Evolutionary conservation across 2,113 vertebrate genomes (phyloP), one percentile per base, ranked within the genome.

Genomic region (Proteles cristata): DNA sequence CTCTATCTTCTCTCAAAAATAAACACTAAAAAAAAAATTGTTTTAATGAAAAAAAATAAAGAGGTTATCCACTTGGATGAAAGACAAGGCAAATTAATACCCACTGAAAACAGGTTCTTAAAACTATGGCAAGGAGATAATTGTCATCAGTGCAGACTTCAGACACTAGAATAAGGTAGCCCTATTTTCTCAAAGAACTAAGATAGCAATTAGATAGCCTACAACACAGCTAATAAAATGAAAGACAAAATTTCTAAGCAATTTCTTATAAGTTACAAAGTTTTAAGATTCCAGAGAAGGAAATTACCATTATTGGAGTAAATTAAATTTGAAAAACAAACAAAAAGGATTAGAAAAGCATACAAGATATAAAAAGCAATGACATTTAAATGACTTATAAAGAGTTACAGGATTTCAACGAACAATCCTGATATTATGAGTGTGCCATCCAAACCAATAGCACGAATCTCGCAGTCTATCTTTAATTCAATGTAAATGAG

Each of bases 141-240:
- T 0, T 77, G 26, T 50, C 21, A 73, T 74, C 11, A 79, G 43
- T 39, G 74, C 14, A 94, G 35, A 90, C 23, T 79, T 87, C 28
- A 90, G 68, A 94, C 15, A 93, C 48, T 35, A 65, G 11, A 79
- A 58, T 68, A 88, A 63, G 55, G 39, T 25, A 95, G 5, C 4
- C 33, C 33, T 53, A 66, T 8, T 82, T 90, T 86, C 35, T 95
- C 92, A 96, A 90, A 81, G 48, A 91, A 90, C 26, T 90, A 95
- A 73, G 43, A 69, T 5, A 84, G 80, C 17, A 83, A 53, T 90
- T 11, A 71, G 26, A 65, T 25, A 87, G 15, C 1, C 26, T 21
- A 25, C 0, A 84, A 83, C 10, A 95, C 2, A 91, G 16, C 28
- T 80, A 63, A 79, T 48, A 85, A 83, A 93, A 74, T 48, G 48